Evolutionary conservation across 2,888 invertebrate genomes (phyloP).

Genomic region (Drosophila yooni): DNA sequence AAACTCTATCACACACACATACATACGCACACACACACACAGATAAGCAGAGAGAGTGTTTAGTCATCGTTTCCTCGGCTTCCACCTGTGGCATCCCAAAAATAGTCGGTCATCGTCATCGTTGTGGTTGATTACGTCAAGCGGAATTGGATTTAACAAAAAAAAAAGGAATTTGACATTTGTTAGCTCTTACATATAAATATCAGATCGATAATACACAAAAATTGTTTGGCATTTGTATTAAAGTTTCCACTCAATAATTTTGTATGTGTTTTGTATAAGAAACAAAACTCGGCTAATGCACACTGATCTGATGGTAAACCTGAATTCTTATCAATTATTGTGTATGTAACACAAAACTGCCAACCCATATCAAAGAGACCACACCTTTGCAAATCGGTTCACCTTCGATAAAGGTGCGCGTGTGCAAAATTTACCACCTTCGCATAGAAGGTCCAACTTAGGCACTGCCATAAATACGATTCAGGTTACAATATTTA

Average conservation of each 20-base stretch:
- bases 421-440: neutral
- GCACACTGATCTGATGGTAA: neutral
- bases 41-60: conserved; percentile 3
- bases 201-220: neutral
- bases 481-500: neutral
- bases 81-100: conserved; percentile 55
- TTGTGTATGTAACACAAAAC: neutral
- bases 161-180: conserved; percentile 20
- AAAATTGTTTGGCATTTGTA: neutral
- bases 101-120: conserved; percentile 21
- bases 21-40: conserved; percentile 1
- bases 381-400: neutral
- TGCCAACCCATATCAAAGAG: neutral
- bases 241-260: neutral
- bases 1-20: conserved; percentile 7
- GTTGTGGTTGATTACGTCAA: conserved; percentile 15
- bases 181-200: neutral
- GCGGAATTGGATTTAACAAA: neutral
- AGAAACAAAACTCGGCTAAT: neutral
- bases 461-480: neutral
- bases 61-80: conserved; percentile 14
- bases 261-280: neutral
- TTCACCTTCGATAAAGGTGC: neutral
- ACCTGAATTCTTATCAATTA: neutral
- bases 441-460: neutral